Conservation (phyloP, 2,888 invertebrate genomes). For the Drosophila mimetica region DNA sequence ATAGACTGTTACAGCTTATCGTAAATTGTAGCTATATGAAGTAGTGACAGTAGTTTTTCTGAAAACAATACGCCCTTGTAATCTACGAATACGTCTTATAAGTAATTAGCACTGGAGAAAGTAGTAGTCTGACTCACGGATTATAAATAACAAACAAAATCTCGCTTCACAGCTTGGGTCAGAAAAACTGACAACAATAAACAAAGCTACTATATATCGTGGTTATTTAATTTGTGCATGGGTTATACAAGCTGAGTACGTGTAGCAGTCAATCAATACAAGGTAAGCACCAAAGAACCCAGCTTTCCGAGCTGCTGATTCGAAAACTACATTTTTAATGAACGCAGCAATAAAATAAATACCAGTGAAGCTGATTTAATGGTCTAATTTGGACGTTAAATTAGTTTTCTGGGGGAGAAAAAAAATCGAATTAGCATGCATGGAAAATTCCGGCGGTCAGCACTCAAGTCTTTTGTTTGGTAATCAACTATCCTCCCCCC, state of each 20-base stretch:
- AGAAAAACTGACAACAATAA: constrained; percentile 2
- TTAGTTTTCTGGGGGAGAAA: constrained; percentile 8
- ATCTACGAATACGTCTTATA: not conserved
- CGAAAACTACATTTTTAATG: constrained; percentile 12
- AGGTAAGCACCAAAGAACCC: not conserved
- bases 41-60: not conserved
- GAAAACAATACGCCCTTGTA: not conserved
- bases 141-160: constrained; percentile 4
- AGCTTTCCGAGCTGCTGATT: constrained; percentile 17
- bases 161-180: not conserved
- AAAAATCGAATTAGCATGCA: constrained; percentile 6
- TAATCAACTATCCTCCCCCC: constrained; percentile 26
- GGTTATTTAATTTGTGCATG: constrained; percentile 5
- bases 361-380: constrained; percentile 4
- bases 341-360: constrained; percentile 19
- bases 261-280: not conserved
- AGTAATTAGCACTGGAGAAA: constrained; percentile 9
- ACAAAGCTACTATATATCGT: constrained; percentile 11
- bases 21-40: not conserved
- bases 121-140: constrained; percentile 16
- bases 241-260: constrained; percentile 8
- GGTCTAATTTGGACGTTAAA: constrained; percentile 8
- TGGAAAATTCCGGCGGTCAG: constrained; percentile 37
- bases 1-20: not conserved
- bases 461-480: constrained; percentile 29